Percentiles rank a stretch among this genome's conserved stretches.
Conservation (phyloP, 2,797 vertebrate species). For the Loris lydekkerianus region DNA sequence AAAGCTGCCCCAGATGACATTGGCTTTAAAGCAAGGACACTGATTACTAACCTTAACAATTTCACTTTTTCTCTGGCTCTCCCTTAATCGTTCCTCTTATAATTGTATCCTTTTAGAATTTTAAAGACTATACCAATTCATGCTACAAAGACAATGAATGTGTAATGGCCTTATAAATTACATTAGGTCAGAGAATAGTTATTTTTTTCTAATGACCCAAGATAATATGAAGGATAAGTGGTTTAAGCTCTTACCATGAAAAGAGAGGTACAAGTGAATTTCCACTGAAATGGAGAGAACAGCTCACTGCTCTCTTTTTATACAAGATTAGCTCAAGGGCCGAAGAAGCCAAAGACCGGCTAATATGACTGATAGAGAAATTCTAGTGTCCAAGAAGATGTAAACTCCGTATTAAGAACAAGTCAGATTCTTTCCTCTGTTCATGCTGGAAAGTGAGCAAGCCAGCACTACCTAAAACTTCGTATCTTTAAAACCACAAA, state of each 20-base stretch:
- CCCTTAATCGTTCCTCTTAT: not conserved
- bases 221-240: slow-evolving; percentile 56
- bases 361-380: not conserved
- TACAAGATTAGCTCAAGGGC: not conserved
- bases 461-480: not conserved
- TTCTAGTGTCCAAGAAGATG: not conserved
- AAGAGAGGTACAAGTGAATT: not conserved
- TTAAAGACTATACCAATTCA: slow-evolving; percentile 60
- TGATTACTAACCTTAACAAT: not conserved
- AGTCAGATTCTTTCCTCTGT: not conserved
- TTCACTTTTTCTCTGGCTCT: not conserved
- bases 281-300: not conserved
- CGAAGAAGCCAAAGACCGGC: not conserved
- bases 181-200: slow-evolving; percentile 51
- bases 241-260: slow-evolving; percentile 40
- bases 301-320: not conserved
- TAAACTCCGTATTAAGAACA: not conserved
- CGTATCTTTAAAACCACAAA: not conserved
- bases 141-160: not conserved
- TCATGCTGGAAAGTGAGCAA: not conserved
- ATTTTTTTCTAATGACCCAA: slow-evolving; percentile 53
- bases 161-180: slow-evolving; percentile 67
- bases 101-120: slow-evolving; percentile 1
- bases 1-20: not conserved
- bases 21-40: not conserved